A percentile compares a stretch with the other conserved stretches of the same genome.
Conservation (phyloP, 2,797 vertebrate genomes). For the Dromococcyx pavoninus region DNA sequence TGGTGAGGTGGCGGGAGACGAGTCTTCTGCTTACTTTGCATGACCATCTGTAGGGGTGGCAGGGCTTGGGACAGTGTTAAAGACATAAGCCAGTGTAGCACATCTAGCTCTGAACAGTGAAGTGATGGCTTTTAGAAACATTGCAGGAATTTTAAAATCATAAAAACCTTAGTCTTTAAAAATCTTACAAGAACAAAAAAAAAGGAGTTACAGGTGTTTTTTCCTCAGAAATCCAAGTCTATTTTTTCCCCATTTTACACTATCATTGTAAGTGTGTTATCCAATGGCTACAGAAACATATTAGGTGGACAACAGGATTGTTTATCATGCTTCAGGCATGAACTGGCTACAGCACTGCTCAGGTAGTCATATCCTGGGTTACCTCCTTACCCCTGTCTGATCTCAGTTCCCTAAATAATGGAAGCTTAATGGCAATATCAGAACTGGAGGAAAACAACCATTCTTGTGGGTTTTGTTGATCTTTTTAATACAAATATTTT, state of each 20-base stretch:
- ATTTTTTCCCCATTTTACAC: neutral
- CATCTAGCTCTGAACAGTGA: neutral
- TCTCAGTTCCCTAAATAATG: neutral
- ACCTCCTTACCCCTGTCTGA: neutral
- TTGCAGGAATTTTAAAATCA: neutral
- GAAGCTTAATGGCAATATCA: neutral
- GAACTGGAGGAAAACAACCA: neutral
- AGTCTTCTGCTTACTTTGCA: neutral
- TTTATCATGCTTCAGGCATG: neutral
- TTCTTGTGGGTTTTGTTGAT: neutral
- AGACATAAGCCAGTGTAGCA: neutral
- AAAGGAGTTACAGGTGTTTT: neutral
- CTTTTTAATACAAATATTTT: neutral
- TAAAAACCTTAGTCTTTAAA: neutral
- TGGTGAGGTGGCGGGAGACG: accelerated
- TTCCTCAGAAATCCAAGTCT: neutral
- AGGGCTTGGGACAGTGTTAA: neutral
- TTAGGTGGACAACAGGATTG: neutral
- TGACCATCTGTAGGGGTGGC: neutral
- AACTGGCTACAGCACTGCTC: neutral
- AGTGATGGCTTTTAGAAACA: neutral
- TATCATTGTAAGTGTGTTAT: neutral
- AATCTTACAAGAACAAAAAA: neutral
- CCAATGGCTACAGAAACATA: neutral
- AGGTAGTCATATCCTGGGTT: neutral